phyloP scores from a whole-genome alignment of 2,113 vertebrate species.

The Tragelaphus scriptus region DNA sequence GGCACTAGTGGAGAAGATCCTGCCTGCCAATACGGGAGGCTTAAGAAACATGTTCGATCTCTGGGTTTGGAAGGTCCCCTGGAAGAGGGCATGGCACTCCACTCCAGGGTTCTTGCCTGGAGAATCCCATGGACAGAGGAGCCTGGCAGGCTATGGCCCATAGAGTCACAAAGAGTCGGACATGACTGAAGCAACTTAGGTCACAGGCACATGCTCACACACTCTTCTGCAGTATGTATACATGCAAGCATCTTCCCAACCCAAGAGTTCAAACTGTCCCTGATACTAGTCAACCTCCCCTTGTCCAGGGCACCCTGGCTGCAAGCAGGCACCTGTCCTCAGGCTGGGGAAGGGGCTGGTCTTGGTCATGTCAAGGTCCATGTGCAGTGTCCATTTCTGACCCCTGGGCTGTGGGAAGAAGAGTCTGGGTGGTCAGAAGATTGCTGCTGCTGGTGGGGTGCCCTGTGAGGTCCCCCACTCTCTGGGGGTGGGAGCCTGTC shows the following conservation, averaged over 20 bases:
- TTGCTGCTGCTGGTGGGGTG: rapidly evolving
- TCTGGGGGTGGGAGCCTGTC: rapidly evolving
- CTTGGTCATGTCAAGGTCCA: rapidly evolving
- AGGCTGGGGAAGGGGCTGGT: background rate
- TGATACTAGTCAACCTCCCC: rapidly evolving
- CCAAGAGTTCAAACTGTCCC: too few species aligned
- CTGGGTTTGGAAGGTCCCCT: background rate
- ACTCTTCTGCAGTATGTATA: background rate
- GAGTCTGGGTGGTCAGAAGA: rapidly evolving
- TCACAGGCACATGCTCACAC: background rate
- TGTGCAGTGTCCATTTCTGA: rapidly evolving
- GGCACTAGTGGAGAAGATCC: background rate
- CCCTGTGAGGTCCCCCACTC: rapidly evolving
- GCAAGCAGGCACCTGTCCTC: rapidly evolving
- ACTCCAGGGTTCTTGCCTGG: background rate
- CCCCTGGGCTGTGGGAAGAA: too few species aligned
- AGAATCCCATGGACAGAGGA: background rate
- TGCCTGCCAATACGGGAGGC: background rate
- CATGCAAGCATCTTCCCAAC: background rate
- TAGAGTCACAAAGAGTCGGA: background rate
- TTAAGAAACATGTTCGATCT: background rate
- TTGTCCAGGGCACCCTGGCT: too few species aligned
- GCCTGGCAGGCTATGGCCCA: background rate
- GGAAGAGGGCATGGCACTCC: background rate
- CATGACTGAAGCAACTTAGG: background rate